These are phyloP conservation scores for Papio anubis DNA, from an alignment of 2,113 vertebrate genomes.

Conservation along the genomic window DNA sequence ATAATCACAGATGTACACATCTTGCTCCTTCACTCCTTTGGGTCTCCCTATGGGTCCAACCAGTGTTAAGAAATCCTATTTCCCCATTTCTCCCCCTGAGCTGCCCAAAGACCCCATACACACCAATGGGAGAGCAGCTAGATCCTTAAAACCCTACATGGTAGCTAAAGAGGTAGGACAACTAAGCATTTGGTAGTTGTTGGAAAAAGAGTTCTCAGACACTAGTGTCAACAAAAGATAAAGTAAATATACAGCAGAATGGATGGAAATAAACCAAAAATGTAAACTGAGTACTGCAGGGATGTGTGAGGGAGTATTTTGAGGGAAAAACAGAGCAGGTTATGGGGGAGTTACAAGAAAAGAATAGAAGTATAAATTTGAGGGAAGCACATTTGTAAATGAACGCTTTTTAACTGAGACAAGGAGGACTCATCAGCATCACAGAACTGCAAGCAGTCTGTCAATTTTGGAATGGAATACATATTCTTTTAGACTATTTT, in stretches of 20 bases:
- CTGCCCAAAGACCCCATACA: background rate
- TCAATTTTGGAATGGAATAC: background rate
- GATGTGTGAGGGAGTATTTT: background rate
- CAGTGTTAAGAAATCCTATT: conserved; percentile 24
- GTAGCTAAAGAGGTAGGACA: background rate
- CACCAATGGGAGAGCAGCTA: background rate
- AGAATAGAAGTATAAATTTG: background rate
- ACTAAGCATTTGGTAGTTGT: background rate
- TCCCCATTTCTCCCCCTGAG: background rate
- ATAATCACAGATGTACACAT: conserved; percentile 99
- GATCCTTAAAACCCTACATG: background rate
- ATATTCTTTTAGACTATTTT: background rate
- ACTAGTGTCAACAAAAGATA: background rate
- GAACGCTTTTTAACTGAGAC: background rate
- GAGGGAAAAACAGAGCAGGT: background rate
- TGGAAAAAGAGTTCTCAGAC: background rate
- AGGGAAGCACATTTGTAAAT: background rate
- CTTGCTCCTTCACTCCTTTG: conserved; percentile 95
- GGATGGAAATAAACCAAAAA: background rate
- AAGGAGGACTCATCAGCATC: background rate
- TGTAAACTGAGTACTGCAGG: background rate
- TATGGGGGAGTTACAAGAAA: background rate
- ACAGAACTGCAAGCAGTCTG: background rate
- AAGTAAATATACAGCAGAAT: background rate
- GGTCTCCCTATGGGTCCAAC: conserved; percentile 89